These are phyloP conservation scores for Actenoides lindsayi DNA, from an alignment of 2,113 vertebrate species.

Conservation along the genomic window DNA sequence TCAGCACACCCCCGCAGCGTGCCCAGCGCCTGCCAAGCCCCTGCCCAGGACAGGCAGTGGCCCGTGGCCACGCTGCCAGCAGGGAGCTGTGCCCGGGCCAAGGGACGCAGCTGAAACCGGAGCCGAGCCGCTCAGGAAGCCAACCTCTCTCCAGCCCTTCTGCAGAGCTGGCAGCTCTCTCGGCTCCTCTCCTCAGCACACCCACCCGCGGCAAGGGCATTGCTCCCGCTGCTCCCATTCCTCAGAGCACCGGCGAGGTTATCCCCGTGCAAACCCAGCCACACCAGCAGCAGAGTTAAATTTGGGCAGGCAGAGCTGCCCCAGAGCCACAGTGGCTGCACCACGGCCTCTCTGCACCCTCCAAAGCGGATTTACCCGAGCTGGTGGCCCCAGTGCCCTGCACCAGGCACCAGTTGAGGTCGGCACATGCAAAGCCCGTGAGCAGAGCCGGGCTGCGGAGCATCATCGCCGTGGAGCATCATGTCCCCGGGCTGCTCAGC, in stretches of 20 bases:
- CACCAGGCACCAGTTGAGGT: accelerated
- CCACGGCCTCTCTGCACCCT: neutral
- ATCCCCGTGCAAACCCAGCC: accelerated
- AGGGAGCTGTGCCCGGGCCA: accelerated
- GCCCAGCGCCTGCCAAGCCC: neutral
- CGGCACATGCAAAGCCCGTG: neutral
- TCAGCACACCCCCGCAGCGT: neutral
- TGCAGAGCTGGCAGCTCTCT: neutral
- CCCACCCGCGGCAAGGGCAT: neutral
- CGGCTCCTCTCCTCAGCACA: neutral
- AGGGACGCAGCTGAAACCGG: neutral
- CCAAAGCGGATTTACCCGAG: neutral
- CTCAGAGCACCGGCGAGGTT: neutral
- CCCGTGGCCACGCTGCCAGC: neutral
- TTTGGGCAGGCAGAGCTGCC: neutral
- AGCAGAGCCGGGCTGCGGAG: neutral
- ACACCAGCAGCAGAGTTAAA: accelerated
- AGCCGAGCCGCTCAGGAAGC: neutral
- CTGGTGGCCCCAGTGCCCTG: accelerated
- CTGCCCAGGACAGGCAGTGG: neutral
- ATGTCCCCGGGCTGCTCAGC: neutral
- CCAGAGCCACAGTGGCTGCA: neutral
- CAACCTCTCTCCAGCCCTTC: neutral
- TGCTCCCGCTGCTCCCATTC: accelerated
- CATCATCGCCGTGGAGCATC: neutral